Percentiles rank a stretch among this genome's conserved stretches.
phyloP scores from a whole-genome alignment of 1,140 invertebrate species.

The Dufourea novaeangliae region DNA sequence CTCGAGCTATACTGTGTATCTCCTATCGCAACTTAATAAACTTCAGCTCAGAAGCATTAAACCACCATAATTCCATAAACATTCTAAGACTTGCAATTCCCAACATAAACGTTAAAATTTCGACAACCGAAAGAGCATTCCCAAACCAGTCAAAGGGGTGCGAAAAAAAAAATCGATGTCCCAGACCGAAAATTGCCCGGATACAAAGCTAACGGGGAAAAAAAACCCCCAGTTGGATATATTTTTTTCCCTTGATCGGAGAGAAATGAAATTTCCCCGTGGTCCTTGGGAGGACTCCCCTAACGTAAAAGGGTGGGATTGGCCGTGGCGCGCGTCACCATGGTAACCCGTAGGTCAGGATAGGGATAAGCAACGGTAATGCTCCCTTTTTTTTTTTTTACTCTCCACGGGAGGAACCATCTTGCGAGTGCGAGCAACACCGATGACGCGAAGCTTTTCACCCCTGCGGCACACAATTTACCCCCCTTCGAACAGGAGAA shows the following conservation, averaged over 20 bases:
- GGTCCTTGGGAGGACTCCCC: constrained; percentile 59
- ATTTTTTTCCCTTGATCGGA: constrained; percentile 55
- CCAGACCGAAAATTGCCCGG: constrained; percentile 29
- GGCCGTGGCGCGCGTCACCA: constrained; percentile 57
- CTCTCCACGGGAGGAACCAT: constrained; percentile 66
- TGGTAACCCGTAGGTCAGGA: constrained; percentile 69
- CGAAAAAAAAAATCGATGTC: constrained; percentile 1
- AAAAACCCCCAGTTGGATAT: constrained; percentile 32
- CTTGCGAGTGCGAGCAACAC: constrained; percentile 61
- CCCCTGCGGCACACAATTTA: constrained; percentile 39
- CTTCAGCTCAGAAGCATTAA: background rate
- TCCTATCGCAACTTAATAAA: background rate
- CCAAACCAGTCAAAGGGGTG: background rate
- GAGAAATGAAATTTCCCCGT: constrained; percentile 62
- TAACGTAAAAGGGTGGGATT: constrained; percentile 65
- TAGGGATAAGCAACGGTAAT: constrained; percentile 69
- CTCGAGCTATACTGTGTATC: no score
- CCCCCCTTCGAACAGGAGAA: constrained; percentile 16
- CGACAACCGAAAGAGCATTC: background rate
- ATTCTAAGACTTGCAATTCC: background rate
- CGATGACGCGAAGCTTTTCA: constrained; percentile 54
- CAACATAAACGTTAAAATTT: no score
- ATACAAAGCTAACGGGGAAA: constrained; percentile 34
- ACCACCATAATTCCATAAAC: background rate
- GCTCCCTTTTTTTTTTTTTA: constrained; percentile 61